A percentile compares a stretch with the other conserved stretches of the same genome.
phyloP scores from a whole-genome alignment of 2,797 vertebrate genomes.

The Alosa sapidissima region DNA sequence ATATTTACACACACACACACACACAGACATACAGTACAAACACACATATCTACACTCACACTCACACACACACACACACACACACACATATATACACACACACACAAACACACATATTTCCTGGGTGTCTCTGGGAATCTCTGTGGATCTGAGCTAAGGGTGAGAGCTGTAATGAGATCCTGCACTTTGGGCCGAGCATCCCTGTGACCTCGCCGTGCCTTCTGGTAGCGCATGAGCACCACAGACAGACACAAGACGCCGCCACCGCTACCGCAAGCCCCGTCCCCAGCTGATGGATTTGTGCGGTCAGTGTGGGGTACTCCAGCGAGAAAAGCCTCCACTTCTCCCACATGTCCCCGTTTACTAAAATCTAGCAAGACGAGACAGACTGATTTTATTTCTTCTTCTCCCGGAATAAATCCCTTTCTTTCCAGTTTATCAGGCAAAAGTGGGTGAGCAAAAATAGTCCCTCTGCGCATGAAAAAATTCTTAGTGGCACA shows the following conservation, averaged over 20 bases:
- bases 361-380: neutral
- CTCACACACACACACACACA: neutral
- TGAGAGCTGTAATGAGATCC: neutral
- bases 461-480: neutral
- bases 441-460: conserved; percentile 11
- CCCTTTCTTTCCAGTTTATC: neutral
- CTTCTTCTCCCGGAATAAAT: neutral
- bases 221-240: neutral
- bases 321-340: neutral
- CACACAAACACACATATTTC: neutral
- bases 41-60: neutral
- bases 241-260: neutral
- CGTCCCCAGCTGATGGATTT: neutral
- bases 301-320: neutral
- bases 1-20: neutral
- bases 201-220: neutral
- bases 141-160: neutral
- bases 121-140: neutral
- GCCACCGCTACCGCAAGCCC: neutral
- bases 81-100: conserved; percentile 6
- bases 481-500: conserved; percentile 7
- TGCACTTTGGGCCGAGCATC: neutral
- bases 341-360: neutral
- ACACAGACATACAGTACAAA: neutral
- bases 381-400: neutral